phyloP scores from a whole-genome alignment of 2,888 invertebrate genomes.

The Eristalis arbustorum region DNA sequence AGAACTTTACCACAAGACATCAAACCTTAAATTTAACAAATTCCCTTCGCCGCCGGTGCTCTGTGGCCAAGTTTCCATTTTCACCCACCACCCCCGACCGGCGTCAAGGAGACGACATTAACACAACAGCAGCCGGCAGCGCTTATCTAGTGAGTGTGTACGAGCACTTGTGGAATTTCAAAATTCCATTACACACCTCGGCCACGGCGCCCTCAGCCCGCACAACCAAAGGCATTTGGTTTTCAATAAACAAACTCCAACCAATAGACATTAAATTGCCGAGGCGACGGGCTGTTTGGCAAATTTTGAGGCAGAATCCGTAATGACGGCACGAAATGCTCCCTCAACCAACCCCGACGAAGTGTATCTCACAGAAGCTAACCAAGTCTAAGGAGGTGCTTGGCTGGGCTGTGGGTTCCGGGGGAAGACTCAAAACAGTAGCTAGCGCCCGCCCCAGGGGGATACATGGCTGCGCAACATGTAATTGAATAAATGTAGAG shows the following conservation, averaged over 20 bases:
- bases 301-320: conserved; percentile 1
- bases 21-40: conserved; percentile 11
- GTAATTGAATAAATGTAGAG: conserved; percentile 13
- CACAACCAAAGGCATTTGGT: background rate
- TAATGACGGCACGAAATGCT: background rate
- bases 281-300: background rate
- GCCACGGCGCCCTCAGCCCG: no score
- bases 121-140: background rate
- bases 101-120: background rate
- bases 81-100: background rate
- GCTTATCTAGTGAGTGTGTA: background rate
- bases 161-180: background rate
- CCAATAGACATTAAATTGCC: conserved; percentile 18
- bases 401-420: background rate
- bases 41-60: background rate
- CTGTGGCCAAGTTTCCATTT: conserved; percentile 3
- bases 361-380: background rate
- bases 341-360: background rate
- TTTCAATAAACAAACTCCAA: conserved; percentile 16
- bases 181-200: conserved; percentile 9
- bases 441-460: background rate
- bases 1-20: conserved; percentile 11
- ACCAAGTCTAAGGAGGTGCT: background rate
- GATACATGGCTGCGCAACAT: conserved; percentile 11
- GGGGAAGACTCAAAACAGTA: background rate